These are phyloP conservation scores for Choloepus didactylus DNA, from an alignment of 2,797 vertebrate species.

Conservation along the genomic window DNA sequence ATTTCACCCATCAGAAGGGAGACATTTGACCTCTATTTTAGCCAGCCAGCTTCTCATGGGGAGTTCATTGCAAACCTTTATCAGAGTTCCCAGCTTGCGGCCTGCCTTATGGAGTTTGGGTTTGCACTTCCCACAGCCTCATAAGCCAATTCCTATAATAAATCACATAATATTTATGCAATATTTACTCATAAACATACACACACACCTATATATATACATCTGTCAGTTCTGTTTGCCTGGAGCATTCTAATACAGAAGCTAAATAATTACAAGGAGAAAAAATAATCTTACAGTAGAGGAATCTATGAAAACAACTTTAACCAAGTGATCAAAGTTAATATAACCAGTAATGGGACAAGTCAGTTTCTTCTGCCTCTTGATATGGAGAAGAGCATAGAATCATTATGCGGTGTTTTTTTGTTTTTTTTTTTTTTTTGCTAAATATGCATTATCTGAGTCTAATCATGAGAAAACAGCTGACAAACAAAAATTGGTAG, in stretches of 20 bases:
- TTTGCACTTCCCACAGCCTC: too few relatives aligned
- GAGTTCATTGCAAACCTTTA: too few relatives aligned
- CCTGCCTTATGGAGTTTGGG: too few relatives aligned
- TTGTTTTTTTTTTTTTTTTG: background rate
- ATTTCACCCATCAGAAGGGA: too few relatives aligned
- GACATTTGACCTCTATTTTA: too few relatives aligned
- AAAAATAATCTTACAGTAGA: background rate
- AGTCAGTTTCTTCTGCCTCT: background rate
- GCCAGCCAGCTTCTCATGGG: too few relatives aligned
- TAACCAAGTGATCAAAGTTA: background rate
- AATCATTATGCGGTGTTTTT: background rate
- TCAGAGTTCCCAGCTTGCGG: too few relatives aligned
- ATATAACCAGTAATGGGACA: background rate
- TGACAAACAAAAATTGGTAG: background rate
- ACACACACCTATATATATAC: too few relatives aligned
- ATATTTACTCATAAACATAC: too few relatives aligned
- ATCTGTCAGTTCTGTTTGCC: too few relatives aligned
- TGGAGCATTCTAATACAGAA: background rate
- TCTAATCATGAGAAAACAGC: background rate
- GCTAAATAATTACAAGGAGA: background rate
- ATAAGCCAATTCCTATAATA: too few relatives aligned
- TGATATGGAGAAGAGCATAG: background rate
- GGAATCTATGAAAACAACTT: constrained; percentile 9
- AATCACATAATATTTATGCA: too few relatives aligned
- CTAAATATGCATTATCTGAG: background rate